Percentiles rank a stretch among this genome's conserved stretches.
Conservation (phyloP, 2,797 vertebrate species). For the Coranthus polyacanthus region DNA sequence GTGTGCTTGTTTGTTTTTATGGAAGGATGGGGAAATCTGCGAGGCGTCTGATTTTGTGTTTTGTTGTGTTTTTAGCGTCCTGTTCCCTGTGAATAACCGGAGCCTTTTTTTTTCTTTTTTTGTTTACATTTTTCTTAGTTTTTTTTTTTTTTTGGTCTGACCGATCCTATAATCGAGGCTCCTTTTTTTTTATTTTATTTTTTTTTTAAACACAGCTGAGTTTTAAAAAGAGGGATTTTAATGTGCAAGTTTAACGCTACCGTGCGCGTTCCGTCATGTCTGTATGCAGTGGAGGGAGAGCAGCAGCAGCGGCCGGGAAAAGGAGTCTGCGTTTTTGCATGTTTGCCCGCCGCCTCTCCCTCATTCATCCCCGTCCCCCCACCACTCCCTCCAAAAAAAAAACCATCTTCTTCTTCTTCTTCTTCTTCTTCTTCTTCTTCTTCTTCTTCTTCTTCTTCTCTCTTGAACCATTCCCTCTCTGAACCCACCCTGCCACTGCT, state of each 20-base stretch:
- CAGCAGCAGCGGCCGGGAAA: conserved; percentile 26
- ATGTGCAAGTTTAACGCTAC: conserved; percentile 71
- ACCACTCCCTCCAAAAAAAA: neutral
- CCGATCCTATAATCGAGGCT: conserved; percentile 68
- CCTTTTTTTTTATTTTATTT: conserved; percentile 48
- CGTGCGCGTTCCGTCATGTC: conserved; percentile 62
- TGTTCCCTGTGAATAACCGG: conserved; percentile 73
- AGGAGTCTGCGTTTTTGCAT: conserved; percentile 75
- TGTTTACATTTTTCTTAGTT: no score
- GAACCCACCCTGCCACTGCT: conserved; percentile 26
- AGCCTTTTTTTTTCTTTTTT: conserved; percentile 54
- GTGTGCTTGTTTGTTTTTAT: conserved; percentile 62
- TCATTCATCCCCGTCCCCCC: conserved; percentile 30
- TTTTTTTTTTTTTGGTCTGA: conserved; percentile 43
- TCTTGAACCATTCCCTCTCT: conserved; percentile 55
- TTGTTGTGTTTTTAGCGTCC: conserved; percentile 76
- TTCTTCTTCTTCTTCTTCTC: conserved; percentile 1
- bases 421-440: neutral
- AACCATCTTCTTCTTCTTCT: neutral
- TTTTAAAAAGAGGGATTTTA: conserved; percentile 73
- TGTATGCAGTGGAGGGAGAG: conserved; percentile 72
- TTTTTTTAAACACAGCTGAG: conserved; percentile 58
- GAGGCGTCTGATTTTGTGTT: conserved; percentile 49
- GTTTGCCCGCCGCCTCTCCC: conserved; percentile 73
- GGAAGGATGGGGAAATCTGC: conserved; percentile 1